Evolutionary conservation across 1,140 invertebrate genomes (phyloP).

Genomic region (Anastrepha ludens): DNA sequence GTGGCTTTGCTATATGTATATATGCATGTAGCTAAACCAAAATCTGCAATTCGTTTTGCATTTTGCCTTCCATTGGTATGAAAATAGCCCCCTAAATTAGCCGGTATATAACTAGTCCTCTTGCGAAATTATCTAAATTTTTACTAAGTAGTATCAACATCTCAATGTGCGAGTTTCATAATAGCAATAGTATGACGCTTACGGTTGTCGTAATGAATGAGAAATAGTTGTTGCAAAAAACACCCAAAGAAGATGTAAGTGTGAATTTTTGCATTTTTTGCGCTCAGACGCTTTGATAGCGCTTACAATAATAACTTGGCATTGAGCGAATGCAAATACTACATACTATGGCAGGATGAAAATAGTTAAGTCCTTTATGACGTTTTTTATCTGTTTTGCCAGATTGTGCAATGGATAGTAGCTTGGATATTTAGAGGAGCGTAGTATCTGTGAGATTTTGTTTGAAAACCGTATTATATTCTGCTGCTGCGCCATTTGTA

Average conservation of each 20-base stretch:
- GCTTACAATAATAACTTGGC: constrained; percentile 48
- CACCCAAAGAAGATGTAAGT: constrained; percentile 12
- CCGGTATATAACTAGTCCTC: background rate
- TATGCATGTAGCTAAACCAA: too few species aligned
- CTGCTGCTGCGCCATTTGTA: background rate
- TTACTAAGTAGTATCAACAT: background rate
- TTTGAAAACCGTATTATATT: constrained; percentile 26
- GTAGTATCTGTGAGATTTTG: background rate
- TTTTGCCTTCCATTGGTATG: background rate
- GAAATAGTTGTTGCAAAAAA: constrained; percentile 4
- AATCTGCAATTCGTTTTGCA: too few species aligned
- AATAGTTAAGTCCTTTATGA: constrained; percentile 32
- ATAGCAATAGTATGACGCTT: constrained; percentile 24
- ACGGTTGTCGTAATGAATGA: background rate
- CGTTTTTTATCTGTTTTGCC: too few species aligned
- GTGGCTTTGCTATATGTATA: too few species aligned
- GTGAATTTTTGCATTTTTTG: constrained; percentile 26
- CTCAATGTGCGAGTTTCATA: background rate
- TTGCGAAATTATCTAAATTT: background rate
- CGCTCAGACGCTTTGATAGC: background rate
- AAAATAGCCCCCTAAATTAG: background rate
- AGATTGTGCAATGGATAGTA: background rate
- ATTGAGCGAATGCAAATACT: constrained; percentile 32
- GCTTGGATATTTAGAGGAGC: background rate
- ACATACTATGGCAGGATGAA: background rate